Conservation (phyloP, 1,140 invertebrate species). For the Drosophila parabipectinata region DNA sequence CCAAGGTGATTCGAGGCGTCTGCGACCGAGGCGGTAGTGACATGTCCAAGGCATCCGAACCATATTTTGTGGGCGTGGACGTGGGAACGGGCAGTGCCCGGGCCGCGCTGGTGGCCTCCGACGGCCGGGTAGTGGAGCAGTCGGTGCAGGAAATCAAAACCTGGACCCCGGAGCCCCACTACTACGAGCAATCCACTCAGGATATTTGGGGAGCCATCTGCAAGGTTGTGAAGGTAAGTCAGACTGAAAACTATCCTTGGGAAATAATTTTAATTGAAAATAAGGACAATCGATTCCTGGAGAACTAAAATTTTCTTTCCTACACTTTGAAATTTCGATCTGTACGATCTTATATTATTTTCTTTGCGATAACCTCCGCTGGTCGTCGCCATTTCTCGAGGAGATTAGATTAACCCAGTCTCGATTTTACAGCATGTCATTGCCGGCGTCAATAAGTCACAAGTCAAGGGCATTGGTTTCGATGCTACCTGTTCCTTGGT, state of each 20-base stretch:
- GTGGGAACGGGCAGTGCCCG: constrained; percentile 96
- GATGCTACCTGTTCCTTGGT: constrained; percentile 98
- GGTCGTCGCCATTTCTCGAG: constrained; percentile 22
- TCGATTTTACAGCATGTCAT: constrained; percentile 86
- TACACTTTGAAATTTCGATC: background rate
- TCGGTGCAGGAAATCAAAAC: constrained; percentile 89
- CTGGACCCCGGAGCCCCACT: constrained; percentile 90
- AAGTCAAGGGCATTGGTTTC: constrained; percentile 94
- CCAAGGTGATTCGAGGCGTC: constrained; percentile 35
- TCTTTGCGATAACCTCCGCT: constrained; percentile 20
- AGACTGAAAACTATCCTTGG: background rate
- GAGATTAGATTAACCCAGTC: constrained; percentile 66
- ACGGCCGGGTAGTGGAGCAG: constrained; percentile 88
- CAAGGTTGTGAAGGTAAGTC: constrained; percentile 71
- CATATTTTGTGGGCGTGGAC: constrained; percentile 95
- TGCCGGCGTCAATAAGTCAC: constrained; percentile 85
- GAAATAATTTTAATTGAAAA: background rate
- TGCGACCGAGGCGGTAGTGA: constrained; percentile 12
- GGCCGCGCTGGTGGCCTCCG: constrained; percentile 89
- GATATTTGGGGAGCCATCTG: constrained; percentile 92
- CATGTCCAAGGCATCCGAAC: constrained; percentile 21
- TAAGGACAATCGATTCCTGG: background rate
- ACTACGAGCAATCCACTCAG: constrained; percentile 96
- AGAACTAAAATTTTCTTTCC: background rate
- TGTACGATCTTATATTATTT: constrained; percentile 11